These are phyloP conservation scores for Drosophila rufa DNA, from an alignment of 1,140 invertebrate species.

Conservation along the genomic window DNA sequence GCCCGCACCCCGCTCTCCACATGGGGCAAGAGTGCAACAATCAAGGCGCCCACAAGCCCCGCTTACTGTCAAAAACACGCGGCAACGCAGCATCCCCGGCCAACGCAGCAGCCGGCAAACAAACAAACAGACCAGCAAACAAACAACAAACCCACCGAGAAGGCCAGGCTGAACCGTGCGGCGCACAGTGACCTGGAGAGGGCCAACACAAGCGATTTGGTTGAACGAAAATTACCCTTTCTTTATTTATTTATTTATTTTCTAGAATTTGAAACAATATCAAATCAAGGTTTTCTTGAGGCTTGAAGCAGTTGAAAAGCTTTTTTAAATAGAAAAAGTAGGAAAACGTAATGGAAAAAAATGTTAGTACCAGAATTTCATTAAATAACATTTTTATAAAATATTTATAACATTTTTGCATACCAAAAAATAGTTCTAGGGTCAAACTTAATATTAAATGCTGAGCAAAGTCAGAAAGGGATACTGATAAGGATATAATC, in stretches of 20 bases:
- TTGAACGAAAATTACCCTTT: constrained; percentile 1
- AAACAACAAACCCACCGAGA: constrained; percentile 36
- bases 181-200: constrained; percentile 20
- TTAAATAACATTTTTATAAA: too few relatives aligned
- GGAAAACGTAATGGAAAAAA: too few relatives aligned
- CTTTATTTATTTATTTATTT: constrained; percentile 17
- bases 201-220: constrained; percentile 30
- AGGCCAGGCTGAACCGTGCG: constrained; percentile 14
- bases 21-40: constrained; percentile 67
- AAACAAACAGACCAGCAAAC: constrained; percentile 60
- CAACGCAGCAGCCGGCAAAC: constrained; percentile 51
- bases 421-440: too few relatives aligned
- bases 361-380: too few relatives aligned
- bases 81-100: constrained; percentile 32
- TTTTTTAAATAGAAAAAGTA: too few relatives aligned
- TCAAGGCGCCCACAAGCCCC: constrained; percentile 71
- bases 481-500: background rate
- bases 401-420: too few relatives aligned
- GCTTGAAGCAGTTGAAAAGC: background rate
- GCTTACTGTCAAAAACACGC: constrained; percentile 80
- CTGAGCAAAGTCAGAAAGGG: too few relatives aligned
- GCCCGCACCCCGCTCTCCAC: constrained; percentile 13
- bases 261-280: constrained; percentile 14
- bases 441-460: too few relatives aligned
- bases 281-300: background rate